Base-by-base conservation (phyloP, 2,113 vertebrate species). In the Redunca redunca region DNA sequence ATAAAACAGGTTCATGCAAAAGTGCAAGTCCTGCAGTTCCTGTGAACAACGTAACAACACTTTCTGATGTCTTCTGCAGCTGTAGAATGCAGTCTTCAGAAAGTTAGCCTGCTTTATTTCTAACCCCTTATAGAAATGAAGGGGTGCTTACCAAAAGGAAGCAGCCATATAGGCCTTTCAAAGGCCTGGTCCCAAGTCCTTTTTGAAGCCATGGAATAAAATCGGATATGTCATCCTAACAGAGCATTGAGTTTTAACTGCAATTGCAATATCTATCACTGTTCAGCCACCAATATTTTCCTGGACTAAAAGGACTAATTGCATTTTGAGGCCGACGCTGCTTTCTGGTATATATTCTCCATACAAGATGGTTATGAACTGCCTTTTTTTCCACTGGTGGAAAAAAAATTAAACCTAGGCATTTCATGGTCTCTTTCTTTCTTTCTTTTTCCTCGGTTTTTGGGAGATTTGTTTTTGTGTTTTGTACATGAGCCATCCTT, bases 171-270 rank as follows among this genome's bases (percentile, higher is more conserved):
- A 85, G 71, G 88, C 97, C 96, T 97, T 96, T 57, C 8, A 81
- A 71, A 95, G 95, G 95, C 94, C 96, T 96, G 74, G 82, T 91
- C 86, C 95, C 88, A 90, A 95, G 97, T 97, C 96, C 97, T 98
- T 98, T 98, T 74, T 82, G 91, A 98, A 98, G 97, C 97, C 97
- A 98, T 97, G 96, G 82, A 94, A 71, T 92, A 96, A 95, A 97
- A 67, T 62, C 93, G 57, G 67, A 90, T 52, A 30, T 28, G 90
- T 90, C 83, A 89, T 23, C 50, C 62, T 64, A 84, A 67, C 9
- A 84, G 90, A 92, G 84, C 94, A 64, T 36, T 52, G 90, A 74
- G 8, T 84, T 97, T 86, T 77, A 85, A 64, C 93, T 85, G 52
- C 19, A 40, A 67, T 52, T 52, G 92, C 33, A 19, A 96, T 67